These are phyloP conservation scores for Pachyramphus minor DNA, from an alignment of 2,113 vertebrate species.

Conservation along the genomic window DNA sequence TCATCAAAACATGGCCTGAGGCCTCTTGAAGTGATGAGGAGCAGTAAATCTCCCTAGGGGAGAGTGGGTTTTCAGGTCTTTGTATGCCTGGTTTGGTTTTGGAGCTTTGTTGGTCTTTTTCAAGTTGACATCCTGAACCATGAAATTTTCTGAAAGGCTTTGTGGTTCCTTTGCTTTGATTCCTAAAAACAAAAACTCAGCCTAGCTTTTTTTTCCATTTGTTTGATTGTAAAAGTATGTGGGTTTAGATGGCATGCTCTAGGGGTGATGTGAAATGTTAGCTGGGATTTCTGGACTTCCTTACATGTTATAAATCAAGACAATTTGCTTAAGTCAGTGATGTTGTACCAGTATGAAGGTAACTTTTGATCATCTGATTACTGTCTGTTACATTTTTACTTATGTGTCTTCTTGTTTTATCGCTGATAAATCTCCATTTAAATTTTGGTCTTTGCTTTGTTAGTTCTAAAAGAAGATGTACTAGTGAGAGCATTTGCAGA, in stretches of 20 bases:
- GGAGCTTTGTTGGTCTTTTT: not conserved
- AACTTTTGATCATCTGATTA: not conserved
- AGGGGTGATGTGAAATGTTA: not conserved
- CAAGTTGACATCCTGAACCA: not conserved
- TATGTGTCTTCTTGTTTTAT: rapidly evolving
- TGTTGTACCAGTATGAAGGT: not conserved
- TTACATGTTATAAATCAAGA: not conserved
- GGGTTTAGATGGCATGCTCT: not conserved
- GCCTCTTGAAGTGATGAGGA: too few relatives aligned
- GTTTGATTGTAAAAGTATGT: not conserved
- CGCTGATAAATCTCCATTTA: not conserved
- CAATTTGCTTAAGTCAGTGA: not conserved
- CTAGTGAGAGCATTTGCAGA: not conserved
- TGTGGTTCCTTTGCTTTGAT: not conserved
- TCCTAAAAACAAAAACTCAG: rapidly evolving
- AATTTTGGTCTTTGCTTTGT: not conserved
- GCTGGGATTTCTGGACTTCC: not conserved
- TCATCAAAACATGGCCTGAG: not conserved
- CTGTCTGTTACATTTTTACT: rapidly evolving
- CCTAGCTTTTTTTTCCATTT: not conserved
- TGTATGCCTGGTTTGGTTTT: rapidly evolving
- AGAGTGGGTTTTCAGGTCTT: not conserved
- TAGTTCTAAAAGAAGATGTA: not conserved
- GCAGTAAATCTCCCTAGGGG: rapidly evolving
- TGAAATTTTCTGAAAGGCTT: not conserved